These are phyloP conservation scores for Sorex fumeus DNA, from an alignment of 2,113 vertebrate species.

Conservation along the genomic window DNA sequence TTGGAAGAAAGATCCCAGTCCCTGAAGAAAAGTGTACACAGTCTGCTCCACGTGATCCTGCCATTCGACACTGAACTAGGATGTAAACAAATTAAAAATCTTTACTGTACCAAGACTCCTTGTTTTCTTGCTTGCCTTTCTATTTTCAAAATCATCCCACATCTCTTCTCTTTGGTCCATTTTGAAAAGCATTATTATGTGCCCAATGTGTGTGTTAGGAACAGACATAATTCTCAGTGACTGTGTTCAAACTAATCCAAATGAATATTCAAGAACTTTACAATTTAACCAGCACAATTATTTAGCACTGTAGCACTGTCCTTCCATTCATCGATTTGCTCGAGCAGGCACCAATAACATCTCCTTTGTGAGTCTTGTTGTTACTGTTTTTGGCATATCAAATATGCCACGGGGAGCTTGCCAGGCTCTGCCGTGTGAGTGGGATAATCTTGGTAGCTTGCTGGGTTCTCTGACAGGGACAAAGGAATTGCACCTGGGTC, in stretches of 20 bases:
- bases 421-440: too few species aligned
- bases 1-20: background rate
- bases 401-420: too few species aligned
- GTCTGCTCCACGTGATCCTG: background rate
- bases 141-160: background rate
- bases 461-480: too few species aligned
- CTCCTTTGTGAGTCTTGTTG: too few species aligned
- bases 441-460: too few species aligned
- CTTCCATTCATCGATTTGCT: too few species aligned
- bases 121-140: background rate
- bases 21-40: background rate
- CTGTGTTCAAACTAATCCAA: background rate
- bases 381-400: too few species aligned
- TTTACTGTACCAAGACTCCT: background rate
- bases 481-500: too few species aligned
- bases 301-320: too few species aligned
- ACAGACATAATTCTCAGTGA: background rate
- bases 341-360: too few species aligned
- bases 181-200: background rate
- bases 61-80: background rate
- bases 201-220: background rate
- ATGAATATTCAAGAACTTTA: background rate
- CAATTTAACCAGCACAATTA: background rate
- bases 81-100: background rate
- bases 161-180: constrained; percentile 6